Percentiles rank a stretch among this genome's conserved stretches.
Conservation (phyloP, 2,113 vertebrate species). For the Phainopepla nitens region DNA sequence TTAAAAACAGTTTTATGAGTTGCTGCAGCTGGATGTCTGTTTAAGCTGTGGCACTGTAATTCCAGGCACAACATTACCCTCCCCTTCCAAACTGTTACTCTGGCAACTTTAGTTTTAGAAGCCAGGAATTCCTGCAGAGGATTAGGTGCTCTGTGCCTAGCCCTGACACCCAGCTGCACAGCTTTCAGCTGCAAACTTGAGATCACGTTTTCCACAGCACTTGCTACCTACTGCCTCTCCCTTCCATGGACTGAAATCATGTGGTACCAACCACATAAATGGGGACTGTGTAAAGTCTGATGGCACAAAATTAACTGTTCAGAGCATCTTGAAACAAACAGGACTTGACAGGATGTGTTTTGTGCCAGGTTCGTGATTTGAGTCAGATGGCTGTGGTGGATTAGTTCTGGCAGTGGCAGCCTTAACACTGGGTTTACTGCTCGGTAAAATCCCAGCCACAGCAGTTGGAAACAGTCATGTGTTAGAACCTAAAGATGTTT, state of each 20-base stretch:
- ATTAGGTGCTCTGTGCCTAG: not conserved
- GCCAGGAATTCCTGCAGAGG: not conserved
- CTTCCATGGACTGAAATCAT: not conserved
- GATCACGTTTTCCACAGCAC: not conserved
- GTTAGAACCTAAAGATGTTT: not conserved
- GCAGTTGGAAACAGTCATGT: not conserved
- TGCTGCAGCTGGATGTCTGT: not conserved
- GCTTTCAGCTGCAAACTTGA: not conserved
- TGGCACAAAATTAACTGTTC: not conserved
- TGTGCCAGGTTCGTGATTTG: not conserved
- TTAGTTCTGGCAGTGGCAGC: not conserved
- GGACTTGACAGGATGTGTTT: not conserved
- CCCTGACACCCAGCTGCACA: not conserved
- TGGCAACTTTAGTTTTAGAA: not conserved
- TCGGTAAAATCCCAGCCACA: not conserved
- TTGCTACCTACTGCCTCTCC: accelerated
- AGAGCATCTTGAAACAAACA: not conserved
- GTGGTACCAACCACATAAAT: not conserved
- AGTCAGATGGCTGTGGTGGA: not conserved
- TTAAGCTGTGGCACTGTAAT: not conserved
- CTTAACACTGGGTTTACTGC: not conserved
- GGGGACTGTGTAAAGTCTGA: not conserved
- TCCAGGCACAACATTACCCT: not conserved
- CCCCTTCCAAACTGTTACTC: not conserved
- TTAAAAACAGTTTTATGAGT: not conserved